Conservation (phyloP, 2,797 vertebrate genomes). For the Molossus alvarezi region DNA sequence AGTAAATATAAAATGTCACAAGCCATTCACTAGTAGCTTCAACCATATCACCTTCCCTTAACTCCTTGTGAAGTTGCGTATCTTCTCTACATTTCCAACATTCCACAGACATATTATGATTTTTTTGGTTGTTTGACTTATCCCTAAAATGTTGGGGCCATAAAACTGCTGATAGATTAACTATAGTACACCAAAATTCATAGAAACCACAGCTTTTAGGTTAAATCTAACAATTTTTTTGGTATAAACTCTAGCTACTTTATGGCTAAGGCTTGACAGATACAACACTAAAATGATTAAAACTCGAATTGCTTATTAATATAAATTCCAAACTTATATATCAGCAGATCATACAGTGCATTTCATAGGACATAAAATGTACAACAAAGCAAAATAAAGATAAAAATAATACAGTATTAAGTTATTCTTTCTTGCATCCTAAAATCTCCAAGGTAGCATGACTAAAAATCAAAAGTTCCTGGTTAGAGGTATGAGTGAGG, state of each 20-base stretch:
- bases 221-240: neutral
- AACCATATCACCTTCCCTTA: neutral
- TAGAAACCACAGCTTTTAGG: neutral
- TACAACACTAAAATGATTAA: neutral
- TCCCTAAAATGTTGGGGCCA: neutral
- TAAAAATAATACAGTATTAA: neutral
- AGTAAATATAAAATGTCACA: neutral
- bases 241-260: neutral
- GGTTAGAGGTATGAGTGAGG: neutral
- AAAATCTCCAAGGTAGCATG: neutral
- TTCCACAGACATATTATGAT: neutral
- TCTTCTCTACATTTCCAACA: neutral
- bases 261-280: neutral
- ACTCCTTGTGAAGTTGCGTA: neutral
- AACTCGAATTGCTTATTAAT: neutral
- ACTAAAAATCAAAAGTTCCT: neutral
- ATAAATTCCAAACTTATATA: neutral
- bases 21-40: neutral
- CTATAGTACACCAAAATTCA: neutral
- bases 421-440: neutral
- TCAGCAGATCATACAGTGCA: neutral
- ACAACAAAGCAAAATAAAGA: neutral
- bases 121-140: neutral
- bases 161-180: neutral
- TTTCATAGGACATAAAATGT: neutral